These are phyloP conservation scores for Nephrocerus scutellatus DNA, from an alignment of 2,888 invertebrate genomes.

Conservation along the genomic window DNA sequence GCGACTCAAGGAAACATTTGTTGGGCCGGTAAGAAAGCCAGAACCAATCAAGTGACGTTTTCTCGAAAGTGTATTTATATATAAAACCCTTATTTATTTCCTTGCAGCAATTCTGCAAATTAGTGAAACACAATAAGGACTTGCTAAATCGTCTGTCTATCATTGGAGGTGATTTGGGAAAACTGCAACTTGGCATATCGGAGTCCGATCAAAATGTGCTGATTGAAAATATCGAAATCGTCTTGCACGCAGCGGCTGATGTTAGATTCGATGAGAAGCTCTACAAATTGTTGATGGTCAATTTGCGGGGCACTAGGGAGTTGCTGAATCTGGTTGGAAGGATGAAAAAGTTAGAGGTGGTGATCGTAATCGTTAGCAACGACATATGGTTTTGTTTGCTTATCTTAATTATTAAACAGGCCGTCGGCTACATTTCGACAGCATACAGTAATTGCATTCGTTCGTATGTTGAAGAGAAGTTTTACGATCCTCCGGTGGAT, in stretches of 20 bases:
- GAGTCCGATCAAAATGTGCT: constrained; percentile 20
- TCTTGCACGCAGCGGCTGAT: constrained; percentile 31
- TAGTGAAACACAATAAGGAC: constrained; percentile 19
- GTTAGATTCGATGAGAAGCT: constrained; percentile 30
- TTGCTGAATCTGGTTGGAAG: constrained; percentile 21
- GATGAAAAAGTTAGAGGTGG: constrained; percentile 26
- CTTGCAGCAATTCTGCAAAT: constrained; percentile 18
- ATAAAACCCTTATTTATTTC: no score
- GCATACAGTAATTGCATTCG: constrained; percentile 27
- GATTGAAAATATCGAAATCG: constrained; percentile 26
- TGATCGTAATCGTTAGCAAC: no score
- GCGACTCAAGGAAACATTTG: no score
- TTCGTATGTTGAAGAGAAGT: constrained; percentile 24
- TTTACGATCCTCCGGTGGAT: constrained; percentile 27
- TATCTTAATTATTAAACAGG: constrained; percentile 17
- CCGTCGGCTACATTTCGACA: constrained; percentile 31
- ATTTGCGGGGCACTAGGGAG: constrained; percentile 30
- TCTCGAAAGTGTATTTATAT: no score
- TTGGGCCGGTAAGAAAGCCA: no score
- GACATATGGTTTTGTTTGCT: no score
- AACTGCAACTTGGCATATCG: constrained; percentile 23
- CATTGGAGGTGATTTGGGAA: constrained; percentile 27
- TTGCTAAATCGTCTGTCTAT: constrained; percentile 24
- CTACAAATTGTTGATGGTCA: constrained; percentile 21
- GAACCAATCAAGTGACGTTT: no score